Evolutionary conservation across 2,797 vertebrate species (phyloP), one percentile per base, ranked within the genome.

Genomic region (Catamblyrhynchus diadema): DNA sequence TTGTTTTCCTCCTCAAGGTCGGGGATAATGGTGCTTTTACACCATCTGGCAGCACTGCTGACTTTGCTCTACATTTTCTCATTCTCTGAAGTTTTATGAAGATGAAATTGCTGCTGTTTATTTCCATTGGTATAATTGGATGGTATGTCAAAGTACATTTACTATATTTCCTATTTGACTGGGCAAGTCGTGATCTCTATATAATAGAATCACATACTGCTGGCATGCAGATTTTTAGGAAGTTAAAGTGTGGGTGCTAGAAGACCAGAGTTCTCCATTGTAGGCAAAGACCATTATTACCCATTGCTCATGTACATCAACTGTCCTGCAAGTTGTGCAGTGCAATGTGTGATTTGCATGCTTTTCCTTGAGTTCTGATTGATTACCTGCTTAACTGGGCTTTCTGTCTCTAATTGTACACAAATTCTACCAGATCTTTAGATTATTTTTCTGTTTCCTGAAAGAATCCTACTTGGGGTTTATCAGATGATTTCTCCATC

Each of bases 101-200:
- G 21, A 51, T 65, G 39, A 69, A 79, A 33, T n/a, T 74, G 67
- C 30, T 69, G 28, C 45, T 75, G 3, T 13, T 73, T 88, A 39
- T 89, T 93, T 91, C 35, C 28, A n/a, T 2, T 80, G 27, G 6
- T 72, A 2, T 65, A 44, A 66, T 32, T 80, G 44, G 28, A 64
- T 82, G 33, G 14, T 53, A 60, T 70, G 24, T 77, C 45, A 33
- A 21, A 89, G 27, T 61, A 5, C 0, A 3, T 72, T 74, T 50
- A n/a, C 32, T 81, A 1, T 45, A 20, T 88, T 88, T 86, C 41
- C 6, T 15, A 3, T 54, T 74, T 78, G 30, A 21, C 27, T 72
- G 32, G 74, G 25, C 25, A 37, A 41, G 33, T 61, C 0, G 0
- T 59, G 20, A 6, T 88, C 24, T 70, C 32, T 37, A 0, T 33